These are phyloP conservation scores for Cantharis nigra DNA, from an alignment of 2,888 invertebrate genomes.

Conservation along the genomic window DNA sequence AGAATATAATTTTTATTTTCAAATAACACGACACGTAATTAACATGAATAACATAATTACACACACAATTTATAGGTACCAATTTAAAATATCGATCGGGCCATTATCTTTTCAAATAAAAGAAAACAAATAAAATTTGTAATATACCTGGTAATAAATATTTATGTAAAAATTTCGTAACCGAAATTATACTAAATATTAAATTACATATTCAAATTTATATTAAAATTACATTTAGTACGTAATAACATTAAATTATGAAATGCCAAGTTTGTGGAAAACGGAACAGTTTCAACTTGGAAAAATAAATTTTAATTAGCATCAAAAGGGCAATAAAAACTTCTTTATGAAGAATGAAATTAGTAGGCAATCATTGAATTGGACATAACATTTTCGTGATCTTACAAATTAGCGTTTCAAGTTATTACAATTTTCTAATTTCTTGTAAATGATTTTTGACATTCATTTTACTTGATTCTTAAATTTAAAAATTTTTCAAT, in stretches of 20 bases:
- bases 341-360: background rate
- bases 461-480: background rate
- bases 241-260: background rate
- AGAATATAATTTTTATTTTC: slow-evolving; percentile 14
- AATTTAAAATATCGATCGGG: slow-evolving; percentile 6
- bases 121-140: background rate
- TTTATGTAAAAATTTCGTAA: background rate
- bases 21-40: slow-evolving; percentile 17
- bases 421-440: background rate
- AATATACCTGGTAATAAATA: background rate
- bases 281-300: background rate
- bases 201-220: background rate
- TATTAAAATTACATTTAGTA: background rate
- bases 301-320: background rate
- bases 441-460: background rate
- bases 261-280: background rate
- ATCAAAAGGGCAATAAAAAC: background rate
- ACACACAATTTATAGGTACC: background rate
- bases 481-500: background rate
- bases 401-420: background rate
- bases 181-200: background rate
- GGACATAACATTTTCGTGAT: background rate
- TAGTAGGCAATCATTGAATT: background rate
- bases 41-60: slow-evolving; percentile 16
- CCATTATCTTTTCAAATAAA: slow-evolving; percentile 3